Conservation (phyloP, 2,113 vertebrate genomes). For the Burhinus oedicnemus region DNA sequence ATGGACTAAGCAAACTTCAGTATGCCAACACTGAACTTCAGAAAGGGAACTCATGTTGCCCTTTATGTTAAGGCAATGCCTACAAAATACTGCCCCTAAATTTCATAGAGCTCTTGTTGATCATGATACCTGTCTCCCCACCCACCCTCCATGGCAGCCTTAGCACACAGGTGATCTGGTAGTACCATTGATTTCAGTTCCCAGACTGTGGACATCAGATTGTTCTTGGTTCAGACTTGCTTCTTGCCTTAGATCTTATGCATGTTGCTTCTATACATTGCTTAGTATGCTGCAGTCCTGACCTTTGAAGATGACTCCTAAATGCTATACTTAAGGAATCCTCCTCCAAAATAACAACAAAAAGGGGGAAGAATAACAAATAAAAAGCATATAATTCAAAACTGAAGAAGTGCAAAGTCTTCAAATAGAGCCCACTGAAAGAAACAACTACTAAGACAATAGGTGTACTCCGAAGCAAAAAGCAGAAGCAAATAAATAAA, state of each 20-base stretch:
- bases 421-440: neutral
- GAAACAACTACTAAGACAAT: neutral
- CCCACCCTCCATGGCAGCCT: neutral
- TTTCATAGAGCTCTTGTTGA: neutral
- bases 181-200: neutral
- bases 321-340: neutral
- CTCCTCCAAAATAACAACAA: neutral
- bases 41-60: neutral
- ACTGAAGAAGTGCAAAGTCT: neutral
- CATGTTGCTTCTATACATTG: neutral
- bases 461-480: neutral
- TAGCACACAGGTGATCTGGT: neutral
- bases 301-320: neutral
- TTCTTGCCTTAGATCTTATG: neutral
- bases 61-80: neutral
- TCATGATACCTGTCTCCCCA: no score
- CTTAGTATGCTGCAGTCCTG: neutral
- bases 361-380: neutral
- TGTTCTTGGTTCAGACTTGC: neutral
- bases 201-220: neutral
- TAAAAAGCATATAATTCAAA: neutral
- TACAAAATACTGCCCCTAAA: neutral
- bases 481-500: neutral
- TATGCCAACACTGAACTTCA: neutral
- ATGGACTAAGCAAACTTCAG: neutral